Percentiles rank a stretch among this genome's conserved stretches.
These are phyloP conservation scores for Xerus rutilus DNA, from an alignment of 2,797 vertebrate genomes.

Conservation along the genomic window DNA sequence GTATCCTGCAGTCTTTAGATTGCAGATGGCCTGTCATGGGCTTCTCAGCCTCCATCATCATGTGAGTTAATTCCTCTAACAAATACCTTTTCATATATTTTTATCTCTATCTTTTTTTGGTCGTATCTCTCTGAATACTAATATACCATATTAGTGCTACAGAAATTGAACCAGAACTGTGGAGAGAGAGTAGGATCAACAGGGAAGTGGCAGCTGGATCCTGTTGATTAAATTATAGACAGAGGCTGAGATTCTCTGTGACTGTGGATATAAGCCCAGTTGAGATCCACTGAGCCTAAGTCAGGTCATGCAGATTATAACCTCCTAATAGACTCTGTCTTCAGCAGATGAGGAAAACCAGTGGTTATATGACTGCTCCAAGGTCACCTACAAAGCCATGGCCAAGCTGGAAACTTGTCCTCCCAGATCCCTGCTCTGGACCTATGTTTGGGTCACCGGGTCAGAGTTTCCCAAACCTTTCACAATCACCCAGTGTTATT, in stretches of 20 bases:
- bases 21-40: background rate
- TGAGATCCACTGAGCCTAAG: background rate
- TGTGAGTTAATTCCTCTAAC: background rate
- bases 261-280: background rate
- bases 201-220: background rate
- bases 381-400: background rate
- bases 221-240: background rate
- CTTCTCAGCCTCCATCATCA: background rate
- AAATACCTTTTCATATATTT: background rate
- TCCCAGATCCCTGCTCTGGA: background rate
- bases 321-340: background rate
- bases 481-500: background rate
- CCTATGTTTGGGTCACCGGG: background rate
- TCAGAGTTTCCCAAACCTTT: background rate
- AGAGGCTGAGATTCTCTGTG: background rate
- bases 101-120: background rate
- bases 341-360: background rate
- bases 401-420: background rate
- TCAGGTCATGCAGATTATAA: too few species aligned
- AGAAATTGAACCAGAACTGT: background rate
- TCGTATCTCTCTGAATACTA: background rate
- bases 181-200: background rate
- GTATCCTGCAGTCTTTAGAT: background rate
- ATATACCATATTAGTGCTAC: background rate
- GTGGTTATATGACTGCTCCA: background rate